These are phyloP conservation scores for Myrmophylax atrothorax DNA, from an alignment of 2,113 vertebrate species.

Conservation along the genomic window DNA sequence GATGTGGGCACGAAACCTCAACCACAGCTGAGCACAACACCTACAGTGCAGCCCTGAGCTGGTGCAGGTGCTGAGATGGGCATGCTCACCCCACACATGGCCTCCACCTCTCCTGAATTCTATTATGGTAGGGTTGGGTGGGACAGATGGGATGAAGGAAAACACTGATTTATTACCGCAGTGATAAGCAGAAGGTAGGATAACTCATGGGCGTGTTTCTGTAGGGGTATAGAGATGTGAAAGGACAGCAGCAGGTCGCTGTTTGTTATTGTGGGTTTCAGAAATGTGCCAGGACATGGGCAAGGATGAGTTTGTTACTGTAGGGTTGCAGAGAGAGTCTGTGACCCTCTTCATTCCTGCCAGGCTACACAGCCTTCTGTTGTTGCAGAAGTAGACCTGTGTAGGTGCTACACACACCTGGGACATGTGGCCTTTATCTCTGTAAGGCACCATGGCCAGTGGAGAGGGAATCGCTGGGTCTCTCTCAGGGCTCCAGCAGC, in stretches of 20 bases:
- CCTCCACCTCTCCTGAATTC: background rate
- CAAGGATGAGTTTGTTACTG: background rate
- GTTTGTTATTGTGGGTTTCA: background rate
- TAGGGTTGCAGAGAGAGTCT: background rate
- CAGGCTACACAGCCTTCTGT: background rate
- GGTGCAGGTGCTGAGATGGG: rapidly evolving
- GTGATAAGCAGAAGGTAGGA: background rate
- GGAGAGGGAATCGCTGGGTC: rapidly evolving
- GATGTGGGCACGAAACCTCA: background rate
- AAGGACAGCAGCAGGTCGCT: background rate
- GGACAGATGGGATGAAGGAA: background rate
- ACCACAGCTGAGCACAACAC: background rate
- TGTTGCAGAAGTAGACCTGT: rapidly evolving
- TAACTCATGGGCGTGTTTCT: rapidly evolving
- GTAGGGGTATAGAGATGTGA: background rate
- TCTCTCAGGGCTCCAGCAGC: background rate
- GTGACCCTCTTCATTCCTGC: background rate
- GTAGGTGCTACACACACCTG: background rate
- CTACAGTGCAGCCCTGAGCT: rapidly evolving
- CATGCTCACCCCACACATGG: rapidly evolving
- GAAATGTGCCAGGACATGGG: rapidly evolving
- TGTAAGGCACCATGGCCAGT: rapidly evolving
- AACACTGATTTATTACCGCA: background rate
- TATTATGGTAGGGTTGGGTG: background rate
- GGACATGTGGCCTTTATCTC: background rate